These are phyloP conservation scores for Nyctibius grandis DNA, from an alignment of 2,797 vertebrate species.

Conservation along the genomic window DNA sequence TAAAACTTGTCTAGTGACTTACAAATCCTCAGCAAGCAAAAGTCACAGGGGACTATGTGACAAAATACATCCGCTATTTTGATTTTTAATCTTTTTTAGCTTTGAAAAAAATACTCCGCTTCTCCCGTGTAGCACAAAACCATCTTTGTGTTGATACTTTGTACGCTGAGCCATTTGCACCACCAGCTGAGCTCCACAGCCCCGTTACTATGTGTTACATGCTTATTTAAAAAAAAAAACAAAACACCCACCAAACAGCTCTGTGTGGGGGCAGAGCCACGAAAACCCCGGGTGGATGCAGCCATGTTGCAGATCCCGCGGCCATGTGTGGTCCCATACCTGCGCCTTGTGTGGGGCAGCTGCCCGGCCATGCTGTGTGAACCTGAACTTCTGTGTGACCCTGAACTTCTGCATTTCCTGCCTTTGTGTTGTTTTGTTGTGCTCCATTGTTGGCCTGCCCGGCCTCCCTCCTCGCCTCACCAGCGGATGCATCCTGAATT, in stretches of 20 bases:
- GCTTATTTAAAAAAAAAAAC: background rate
- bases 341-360: accelerated
- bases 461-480: background rate
- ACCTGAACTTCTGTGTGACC: slow-evolving; percentile 58
- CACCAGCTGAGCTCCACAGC: background rate
- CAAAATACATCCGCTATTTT: background rate
- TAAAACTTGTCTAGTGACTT: background rate
- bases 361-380: background rate
- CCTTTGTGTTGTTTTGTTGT: slow-evolving; percentile 53
- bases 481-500: slow-evolving; percentile 52
- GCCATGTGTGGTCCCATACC: background rate
- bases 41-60: background rate
- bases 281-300: accelerated
- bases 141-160: background rate
- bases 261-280: background rate
- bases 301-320: accelerated
- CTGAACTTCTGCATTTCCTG: slow-evolving; percentile 62
- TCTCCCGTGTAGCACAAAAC: background rate
- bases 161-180: background rate
- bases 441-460: slow-evolving; percentile 37
- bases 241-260: background rate
- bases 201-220: background rate
- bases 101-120: background rate
- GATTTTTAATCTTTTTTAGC: background rate
- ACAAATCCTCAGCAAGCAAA: background rate